Evolutionary conservation across 1,140 invertebrate species (phyloP), one percentile per base, ranked within the genome.

Genomic region (Zelostemma sp.): DNA sequence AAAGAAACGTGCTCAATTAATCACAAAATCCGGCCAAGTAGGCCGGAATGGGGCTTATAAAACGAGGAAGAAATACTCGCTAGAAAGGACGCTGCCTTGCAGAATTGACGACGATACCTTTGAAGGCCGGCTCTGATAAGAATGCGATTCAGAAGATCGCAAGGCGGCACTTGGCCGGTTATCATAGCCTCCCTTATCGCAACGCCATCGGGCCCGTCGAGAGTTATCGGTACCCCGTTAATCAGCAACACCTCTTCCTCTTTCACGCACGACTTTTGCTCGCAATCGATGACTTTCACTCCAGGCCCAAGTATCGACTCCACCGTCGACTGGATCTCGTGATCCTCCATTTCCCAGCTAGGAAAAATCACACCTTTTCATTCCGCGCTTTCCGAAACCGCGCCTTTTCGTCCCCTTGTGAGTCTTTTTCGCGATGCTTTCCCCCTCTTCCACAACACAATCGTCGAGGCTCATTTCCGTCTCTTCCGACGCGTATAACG

Each of bases 201-300:
- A 1, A 88, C 85, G 3, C 91, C 91, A 75, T 93, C 92, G 41
- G 89, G 87, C 3, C 90, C 90, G 64, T 91, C 90, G 33, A 93
- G 80, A 31, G 88, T 87, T 6, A 93, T 91, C 1, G 90, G 91
- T 25, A 90, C 88, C 0, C 92, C 92, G 77, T 93, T 93, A 66
- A 93, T 91, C 71, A 92, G 84, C 21, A 93, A 80, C 56, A 93
- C 89, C 81, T 93, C 92, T 73, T 93, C 91, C 80, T 92, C 90
- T 48, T 89, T 88, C 31, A 92, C 88, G 38, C 88, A 89, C 1
- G 90, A 91, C 56, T 91, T 91, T 61, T 92, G 92, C 74, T 93
- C 90, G 77, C 91, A 93, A 78, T 93, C 92, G 38, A 93, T 88
- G 48, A 93, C 90, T 82, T 91, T 90, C 6, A 88, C 91, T 25